phyloP scores from a whole-genome alignment of 1,140 invertebrate species.

The Marisa cornuarietis region DNA sequence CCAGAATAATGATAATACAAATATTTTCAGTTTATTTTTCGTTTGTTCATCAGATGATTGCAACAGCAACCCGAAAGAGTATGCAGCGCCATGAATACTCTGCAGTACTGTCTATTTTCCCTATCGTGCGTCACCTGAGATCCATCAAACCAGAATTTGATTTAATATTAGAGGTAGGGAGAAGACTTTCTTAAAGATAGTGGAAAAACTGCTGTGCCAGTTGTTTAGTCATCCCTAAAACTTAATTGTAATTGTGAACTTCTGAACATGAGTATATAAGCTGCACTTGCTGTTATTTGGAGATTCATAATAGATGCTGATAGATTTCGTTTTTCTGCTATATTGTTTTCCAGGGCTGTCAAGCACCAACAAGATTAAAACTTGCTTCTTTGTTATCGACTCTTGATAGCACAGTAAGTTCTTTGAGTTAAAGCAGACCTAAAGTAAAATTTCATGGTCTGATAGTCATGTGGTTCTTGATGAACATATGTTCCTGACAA shows the following conservation, averaged over 20 bases:
- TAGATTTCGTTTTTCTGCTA: neutral
- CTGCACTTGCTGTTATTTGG: neutral
- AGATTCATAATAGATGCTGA: neutral
- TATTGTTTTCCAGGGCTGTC: conserved; percentile 50
- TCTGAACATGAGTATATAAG: too few species aligned
- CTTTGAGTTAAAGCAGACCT: too few species aligned
- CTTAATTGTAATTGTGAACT: too few species aligned
- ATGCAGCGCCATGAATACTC: conserved; percentile 84
- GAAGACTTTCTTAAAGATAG: neutral
- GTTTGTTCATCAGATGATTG: conserved; percentile 74
- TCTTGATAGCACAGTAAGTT: conserved; percentile 60
- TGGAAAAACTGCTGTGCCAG: neutral
- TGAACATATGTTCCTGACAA: too few species aligned
- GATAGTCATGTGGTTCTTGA: too few species aligned
- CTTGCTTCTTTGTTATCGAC: conserved; percentile 58
- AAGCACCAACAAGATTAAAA: conserved; percentile 60
- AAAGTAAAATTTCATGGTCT: too few species aligned
- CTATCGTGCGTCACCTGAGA: conserved; percentile 84
- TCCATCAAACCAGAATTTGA: conserved; percentile 86
- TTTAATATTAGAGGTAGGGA: conserved; percentile 59
- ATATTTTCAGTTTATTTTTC: conserved; percentile 5
- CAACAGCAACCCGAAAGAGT: conserved; percentile 79
- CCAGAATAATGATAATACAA: neutral
- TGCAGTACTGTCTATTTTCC: conserved; percentile 85
- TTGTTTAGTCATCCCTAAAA: too few species aligned